These are phyloP conservation scores for Ctenochaetus hawaiiensis DNA, from an alignment of 2,797 vertebrate genomes.

Conservation along the genomic window DNA sequence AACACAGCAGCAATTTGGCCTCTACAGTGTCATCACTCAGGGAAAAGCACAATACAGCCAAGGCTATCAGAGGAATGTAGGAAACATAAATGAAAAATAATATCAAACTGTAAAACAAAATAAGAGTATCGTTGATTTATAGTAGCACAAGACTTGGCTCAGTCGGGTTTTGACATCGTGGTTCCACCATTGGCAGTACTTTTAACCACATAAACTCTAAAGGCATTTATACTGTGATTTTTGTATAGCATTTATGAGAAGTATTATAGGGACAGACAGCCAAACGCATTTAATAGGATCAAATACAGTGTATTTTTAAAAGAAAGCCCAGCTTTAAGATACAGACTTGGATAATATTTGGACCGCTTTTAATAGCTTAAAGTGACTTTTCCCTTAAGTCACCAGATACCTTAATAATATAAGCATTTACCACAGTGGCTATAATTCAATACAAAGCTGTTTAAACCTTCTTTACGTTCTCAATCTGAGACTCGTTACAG, in stretches of 20 bases:
- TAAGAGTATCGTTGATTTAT: conserved; percentile 2
- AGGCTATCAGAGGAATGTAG: conserved; percentile 10
- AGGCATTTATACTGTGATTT: conserved; percentile 15
- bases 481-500: neutral
- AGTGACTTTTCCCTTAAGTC: conserved; percentile 4
- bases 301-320: conserved; percentile 2
- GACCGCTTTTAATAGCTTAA: neutral
- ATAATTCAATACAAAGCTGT: conserved; percentile 6
- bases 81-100: conserved; percentile 23
- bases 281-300: conserved; percentile 3
- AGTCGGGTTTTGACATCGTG: conserved; percentile 13
- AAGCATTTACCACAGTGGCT: neutral
- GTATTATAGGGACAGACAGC: neutral
- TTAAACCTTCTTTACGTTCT: conserved; percentile 23
- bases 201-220: conserved; percentile 5
- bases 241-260: conserved; percentile 11
- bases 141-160: neutral
- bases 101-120: conserved; percentile 28
- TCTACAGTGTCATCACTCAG: neutral
- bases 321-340: conserved; percentile 16
- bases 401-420: conserved; percentile 30
- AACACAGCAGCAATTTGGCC: conserved; percentile 30
- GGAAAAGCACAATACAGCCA: conserved; percentile 3
- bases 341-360: neutral
- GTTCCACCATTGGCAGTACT: conserved; percentile 5